These are phyloP conservation scores for Poecilia picta DNA, from an alignment of 2,797 vertebrate genomes.

Conservation along the genomic window DNA sequence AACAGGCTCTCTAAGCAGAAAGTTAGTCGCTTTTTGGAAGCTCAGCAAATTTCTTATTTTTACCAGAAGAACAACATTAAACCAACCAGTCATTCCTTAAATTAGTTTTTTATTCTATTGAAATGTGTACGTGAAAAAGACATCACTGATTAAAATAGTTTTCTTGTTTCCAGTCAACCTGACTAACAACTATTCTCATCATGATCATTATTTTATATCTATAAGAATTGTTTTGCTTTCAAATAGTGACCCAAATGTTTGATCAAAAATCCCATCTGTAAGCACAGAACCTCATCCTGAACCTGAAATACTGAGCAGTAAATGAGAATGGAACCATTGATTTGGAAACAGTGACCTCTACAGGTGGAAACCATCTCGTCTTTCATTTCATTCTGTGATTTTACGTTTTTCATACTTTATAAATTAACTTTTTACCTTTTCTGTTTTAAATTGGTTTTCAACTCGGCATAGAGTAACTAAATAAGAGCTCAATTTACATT, in stretches of 20 bases:
- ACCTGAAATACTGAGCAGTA: background rate
- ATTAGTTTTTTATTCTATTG: background rate
- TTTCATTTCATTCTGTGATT: background rate
- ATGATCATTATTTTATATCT: background rate
- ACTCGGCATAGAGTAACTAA: background rate
- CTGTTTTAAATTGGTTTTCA: background rate
- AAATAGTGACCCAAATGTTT: background rate
- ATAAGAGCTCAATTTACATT: background rate
- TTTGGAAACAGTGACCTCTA: slow-evolving; percentile 66
- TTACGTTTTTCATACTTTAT: background rate
- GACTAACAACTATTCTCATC: background rate
- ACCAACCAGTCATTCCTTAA: background rate
- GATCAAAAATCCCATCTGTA: background rate
- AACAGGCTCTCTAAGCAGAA: background rate
- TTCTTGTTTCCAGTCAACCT: background rate
- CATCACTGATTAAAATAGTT: background rate
- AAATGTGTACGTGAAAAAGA: background rate
- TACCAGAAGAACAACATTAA: background rate
- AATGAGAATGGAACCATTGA: slow-evolving; percentile 17
- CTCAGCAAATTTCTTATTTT: background rate
- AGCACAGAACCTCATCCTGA: background rate
- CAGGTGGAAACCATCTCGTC: slow-evolving; percentile 22
- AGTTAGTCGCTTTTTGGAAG: background rate
- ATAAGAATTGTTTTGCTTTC: background rate
- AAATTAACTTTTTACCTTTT: background rate